Base-by-base conservation (phyloP, 1,140 invertebrate genomes). In the Solen grandis region DNA sequence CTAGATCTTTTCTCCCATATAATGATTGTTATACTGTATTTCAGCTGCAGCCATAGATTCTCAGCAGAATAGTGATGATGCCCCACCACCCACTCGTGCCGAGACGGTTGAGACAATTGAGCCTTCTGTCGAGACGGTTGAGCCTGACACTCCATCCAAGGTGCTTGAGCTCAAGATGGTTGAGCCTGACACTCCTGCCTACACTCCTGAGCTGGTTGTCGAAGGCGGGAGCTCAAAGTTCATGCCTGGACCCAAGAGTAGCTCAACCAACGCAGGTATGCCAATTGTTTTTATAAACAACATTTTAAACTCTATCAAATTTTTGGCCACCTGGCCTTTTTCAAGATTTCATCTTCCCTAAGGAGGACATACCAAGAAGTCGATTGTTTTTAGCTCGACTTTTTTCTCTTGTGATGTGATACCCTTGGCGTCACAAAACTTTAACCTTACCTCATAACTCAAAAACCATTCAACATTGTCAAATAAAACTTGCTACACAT, bases 281-380 rank as follows among this genome's bases (percentile, higher is more conserved):
- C 46, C 46, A 50, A 50, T 50, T 50, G 46, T 50, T 50, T 50
- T 50, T 50, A 50, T 50, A 50, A 50, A 50, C 46, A 50, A 50
- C n/a, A 50, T 50, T 50, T 50, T 50, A 50, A 50, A 50, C 46
- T 50, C 46, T 50, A 50, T 50, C 46, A 50, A 50, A 50, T 50
- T 50, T 50, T 50, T 50, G 46, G 46, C 46, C 46, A 50, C 46
- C 46, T 50, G 46, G 46, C 46, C 46, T 50, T 50, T n/a, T n/a
- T n/a, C n/a, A n/a, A n/a, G n/a, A n/a, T n/a, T n/a, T n/a, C n/a
- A n/a, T n/a, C n/a, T n/a, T n/a, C n/a, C n/a, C n/a, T n/a, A n/a
- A n/a, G n/a, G n/a, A n/a, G n/a, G n/a, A n/a, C n/a, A n/a, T n/a
- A n/a, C n/a, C n/a, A n/a, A n/a, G n/a, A n/a, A n/a, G n/a, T n/a